A percentile compares a stretch with the other conserved stretches of the same genome.
Evolutionary conservation across 1,140 invertebrate genomes (phyloP).

Genomic region (Hylaeus volcanicus): DNA sequence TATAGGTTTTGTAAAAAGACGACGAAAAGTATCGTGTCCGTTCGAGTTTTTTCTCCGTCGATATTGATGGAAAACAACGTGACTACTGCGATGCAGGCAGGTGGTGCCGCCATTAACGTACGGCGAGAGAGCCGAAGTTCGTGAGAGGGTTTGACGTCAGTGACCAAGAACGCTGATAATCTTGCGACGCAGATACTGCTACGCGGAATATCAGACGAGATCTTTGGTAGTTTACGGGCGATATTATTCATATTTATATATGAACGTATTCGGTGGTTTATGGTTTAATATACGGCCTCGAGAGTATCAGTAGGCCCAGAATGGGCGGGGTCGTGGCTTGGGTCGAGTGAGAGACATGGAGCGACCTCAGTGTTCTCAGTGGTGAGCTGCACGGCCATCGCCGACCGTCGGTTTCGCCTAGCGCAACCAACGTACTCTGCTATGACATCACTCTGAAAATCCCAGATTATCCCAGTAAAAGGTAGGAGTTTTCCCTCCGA

Average conservation of each 20-base stretch:
- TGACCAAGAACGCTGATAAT: constrained; percentile 51
- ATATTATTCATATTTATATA: constrained; percentile 27
- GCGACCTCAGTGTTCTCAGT: constrained; percentile 66
- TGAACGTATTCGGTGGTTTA: constrained; percentile 39
- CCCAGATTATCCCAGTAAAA: constrained; percentile 55
- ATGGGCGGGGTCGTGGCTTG: constrained; percentile 61
- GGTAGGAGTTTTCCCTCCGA: constrained; percentile 63
- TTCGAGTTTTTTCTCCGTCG: constrained; percentile 4
- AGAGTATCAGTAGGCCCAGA: constrained; percentile 38
- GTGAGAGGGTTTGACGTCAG: constrained; percentile 48
- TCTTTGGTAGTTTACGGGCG: constrained; percentile 20
- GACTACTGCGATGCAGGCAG: constrained; percentile 21
- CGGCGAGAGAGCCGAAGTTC: constrained; percentile 37
- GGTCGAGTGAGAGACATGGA: constrained; percentile 58
- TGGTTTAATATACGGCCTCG: constrained; percentile 37
- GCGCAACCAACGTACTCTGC: constrained; percentile 48
- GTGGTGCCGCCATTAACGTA: constrained; percentile 46
- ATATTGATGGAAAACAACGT: constrained; percentile 15
- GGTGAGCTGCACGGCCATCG: constrained; percentile 63
- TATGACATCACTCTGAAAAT: constrained; percentile 61
- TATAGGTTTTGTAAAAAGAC: background rate
- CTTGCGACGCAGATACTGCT: constrained; percentile 43
- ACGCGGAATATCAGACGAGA: constrained; percentile 39
- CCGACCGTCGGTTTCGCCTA: constrained; percentile 61
- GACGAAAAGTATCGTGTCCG: no score